Evolutionary conservation across 2,888 invertebrate genomes (phyloP).

Genomic region (Ormia ochracea): DNA sequence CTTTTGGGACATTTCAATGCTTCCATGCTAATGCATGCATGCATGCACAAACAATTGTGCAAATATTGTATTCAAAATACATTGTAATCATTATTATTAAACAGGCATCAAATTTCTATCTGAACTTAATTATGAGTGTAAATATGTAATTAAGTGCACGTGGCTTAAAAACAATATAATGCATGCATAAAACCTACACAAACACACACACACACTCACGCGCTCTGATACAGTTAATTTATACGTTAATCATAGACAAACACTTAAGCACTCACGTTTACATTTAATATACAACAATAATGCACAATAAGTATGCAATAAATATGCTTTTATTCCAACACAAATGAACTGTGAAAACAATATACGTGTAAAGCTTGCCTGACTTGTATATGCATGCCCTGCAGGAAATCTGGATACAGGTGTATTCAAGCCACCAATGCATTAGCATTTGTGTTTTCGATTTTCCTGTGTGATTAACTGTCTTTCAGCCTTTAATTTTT

Average conservation of each 20-base stretch:
- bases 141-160: slow-evolving; percentile 59
- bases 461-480: too few relatives aligned
- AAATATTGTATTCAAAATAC: not conserved
- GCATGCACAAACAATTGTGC: not conserved
- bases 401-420: too few relatives aligned
- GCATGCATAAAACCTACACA: not conserved
- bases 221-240: slow-evolving; percentile 1
- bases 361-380: too few relatives aligned
- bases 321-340: not conserved
- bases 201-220: not conserved
- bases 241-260: slow-evolving; percentile 4
- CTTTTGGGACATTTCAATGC: too few relatives aligned
- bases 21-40: not conserved
- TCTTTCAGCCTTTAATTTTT: too few relatives aligned
- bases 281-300: not conserved
- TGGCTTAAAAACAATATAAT: slow-evolving; percentile 53
- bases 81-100: slow-evolving; percentile 38
- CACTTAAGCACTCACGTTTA: not conserved
- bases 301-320: slow-evolving; percentile 1
- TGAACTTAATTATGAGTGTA: slow-evolving; percentile 37
- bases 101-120: slow-evolving; percentile 31
- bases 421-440: too few relatives aligned
- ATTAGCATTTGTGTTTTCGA: too few relatives aligned
- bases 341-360: not conserved
- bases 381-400: too few relatives aligned